These are phyloP conservation scores for Arbacia lixula DNA, from an alignment of 53 echinoderm and acorn worm species.

Conservation along the genomic window DNA sequence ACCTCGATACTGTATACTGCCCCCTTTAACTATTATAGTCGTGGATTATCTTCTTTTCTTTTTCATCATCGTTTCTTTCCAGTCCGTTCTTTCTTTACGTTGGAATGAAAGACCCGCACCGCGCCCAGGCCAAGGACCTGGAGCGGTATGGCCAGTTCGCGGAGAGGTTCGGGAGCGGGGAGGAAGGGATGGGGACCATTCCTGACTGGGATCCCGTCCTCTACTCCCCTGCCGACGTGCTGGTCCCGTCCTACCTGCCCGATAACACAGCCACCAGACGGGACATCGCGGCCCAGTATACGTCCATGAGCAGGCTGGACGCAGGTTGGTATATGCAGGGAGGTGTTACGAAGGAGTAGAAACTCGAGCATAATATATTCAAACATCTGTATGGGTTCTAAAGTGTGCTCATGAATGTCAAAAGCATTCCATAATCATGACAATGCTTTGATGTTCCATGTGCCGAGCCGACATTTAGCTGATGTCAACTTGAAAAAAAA, in stretches of 20 bases:
- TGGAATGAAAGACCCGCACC: conserved; percentile 84
- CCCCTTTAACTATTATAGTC: not conserved
- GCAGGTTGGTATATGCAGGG: conserved; percentile 50
- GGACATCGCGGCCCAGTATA: conserved; percentile 81
- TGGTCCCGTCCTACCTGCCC: conserved; percentile 75
- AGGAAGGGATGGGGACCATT: conserved; percentile 67
- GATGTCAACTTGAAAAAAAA: too few species aligned
- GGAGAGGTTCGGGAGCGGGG: conserved; percentile 85
- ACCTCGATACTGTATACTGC: not conserved
- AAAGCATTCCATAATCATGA: too few species aligned
- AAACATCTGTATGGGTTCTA: too few species aligned
- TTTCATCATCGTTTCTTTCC: not conserved
- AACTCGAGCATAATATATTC: too few species aligned
- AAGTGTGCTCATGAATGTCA: too few species aligned
- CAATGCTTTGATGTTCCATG: too few species aligned
- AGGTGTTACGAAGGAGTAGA: too few species aligned
- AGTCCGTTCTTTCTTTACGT: conserved; percentile 85
- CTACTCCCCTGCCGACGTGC: conserved; percentile 71
- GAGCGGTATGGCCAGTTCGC: conserved; percentile 71
- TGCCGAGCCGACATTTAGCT: too few species aligned
- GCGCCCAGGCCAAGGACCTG: conserved; percentile 52
- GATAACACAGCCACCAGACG: conserved; percentile 74
- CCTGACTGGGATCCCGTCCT: conserved; percentile 75
- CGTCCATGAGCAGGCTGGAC: conserved; percentile 76
- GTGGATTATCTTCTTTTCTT: not conserved